These are phyloP conservation scores for Pipistrellus pipistrellus DNA, from an alignment of 2,797 vertebrate genomes.

Conservation along the genomic window DNA sequence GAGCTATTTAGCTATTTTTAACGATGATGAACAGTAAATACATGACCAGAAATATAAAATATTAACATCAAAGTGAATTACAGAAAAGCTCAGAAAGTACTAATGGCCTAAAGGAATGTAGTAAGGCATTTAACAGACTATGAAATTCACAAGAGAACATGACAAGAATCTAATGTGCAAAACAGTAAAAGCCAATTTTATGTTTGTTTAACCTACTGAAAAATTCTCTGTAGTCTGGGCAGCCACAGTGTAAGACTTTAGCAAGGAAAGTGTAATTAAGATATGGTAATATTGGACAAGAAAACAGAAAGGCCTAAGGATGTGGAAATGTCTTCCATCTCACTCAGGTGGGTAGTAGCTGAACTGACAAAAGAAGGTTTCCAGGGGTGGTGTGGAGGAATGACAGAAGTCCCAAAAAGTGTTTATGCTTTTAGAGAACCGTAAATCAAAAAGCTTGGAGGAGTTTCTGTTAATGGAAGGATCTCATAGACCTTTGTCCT, in stretches of 20 bases:
- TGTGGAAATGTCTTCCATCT: neutral
- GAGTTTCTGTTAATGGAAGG: conserved; percentile 14
- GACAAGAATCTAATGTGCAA: conserved; percentile 66
- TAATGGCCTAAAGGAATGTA: conserved; percentile 66
- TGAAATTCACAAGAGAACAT: conserved; percentile 61
- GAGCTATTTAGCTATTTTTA: conserved; percentile 75
- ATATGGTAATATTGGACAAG: conserved; percentile 72
- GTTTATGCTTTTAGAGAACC: conserved; percentile 40
- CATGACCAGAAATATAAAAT: conserved; percentile 81
- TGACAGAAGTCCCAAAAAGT: neutral
- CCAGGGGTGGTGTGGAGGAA: neutral
- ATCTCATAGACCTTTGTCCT: neutral
- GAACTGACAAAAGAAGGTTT: neutral
- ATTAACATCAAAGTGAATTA: conserved; percentile 77
- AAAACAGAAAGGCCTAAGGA: conserved; percentile 1
- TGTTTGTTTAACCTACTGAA: conserved; percentile 76
- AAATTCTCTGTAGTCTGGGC: conserved; percentile 65
- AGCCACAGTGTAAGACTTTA: conserved; percentile 47
- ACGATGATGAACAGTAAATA: conserved; percentile 67
- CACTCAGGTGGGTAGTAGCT: neutral
- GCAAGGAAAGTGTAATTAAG: conserved; percentile 77
- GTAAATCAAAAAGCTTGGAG: conserved; percentile 47
- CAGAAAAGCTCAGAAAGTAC: conserved; percentile 61
- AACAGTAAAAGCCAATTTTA: conserved; percentile 58
- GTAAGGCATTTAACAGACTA: conserved; percentile 68